Percentiles rank a stretch among this genome's conserved stretches.
Conservation (phyloP, 2,113 vertebrate genomes). For the Cyprinus carpio region DNA sequence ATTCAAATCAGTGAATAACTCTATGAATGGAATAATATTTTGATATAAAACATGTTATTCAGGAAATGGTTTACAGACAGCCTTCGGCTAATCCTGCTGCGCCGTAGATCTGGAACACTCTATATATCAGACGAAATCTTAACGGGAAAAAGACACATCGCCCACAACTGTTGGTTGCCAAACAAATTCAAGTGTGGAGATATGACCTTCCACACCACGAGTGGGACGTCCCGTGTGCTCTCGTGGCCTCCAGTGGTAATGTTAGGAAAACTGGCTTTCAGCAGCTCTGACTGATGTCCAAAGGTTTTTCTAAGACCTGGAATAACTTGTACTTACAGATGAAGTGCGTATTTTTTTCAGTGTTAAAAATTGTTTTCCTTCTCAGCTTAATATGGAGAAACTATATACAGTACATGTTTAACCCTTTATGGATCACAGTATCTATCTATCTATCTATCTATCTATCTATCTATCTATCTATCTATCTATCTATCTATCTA, state of each 20-base stretch:
- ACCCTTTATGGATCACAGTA: background rate
- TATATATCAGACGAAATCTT: conserved; percentile 66
- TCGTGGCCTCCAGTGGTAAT: conserved; percentile 51
- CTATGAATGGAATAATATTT: conserved; percentile 61
- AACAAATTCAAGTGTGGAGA: conserved; percentile 47
- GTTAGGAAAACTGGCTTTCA: conserved; percentile 46
- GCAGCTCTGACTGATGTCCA: background rate
- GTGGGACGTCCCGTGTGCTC: conserved; percentile 37
- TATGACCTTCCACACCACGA: conserved; percentile 41
- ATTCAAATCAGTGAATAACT: conserved; percentile 65
- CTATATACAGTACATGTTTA: background rate
- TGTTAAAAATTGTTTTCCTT: background rate
- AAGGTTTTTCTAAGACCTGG: background rate
- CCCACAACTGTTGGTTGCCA: conserved; percentile 44
- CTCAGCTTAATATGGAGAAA: background rate
- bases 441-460: no score
- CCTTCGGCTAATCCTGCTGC: conserved; percentile 58
- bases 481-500: no score
- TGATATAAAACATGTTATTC: conserved; percentile 67
- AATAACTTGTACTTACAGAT: background rate
- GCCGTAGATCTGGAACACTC: conserved; percentile 57
- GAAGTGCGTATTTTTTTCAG: background rate
- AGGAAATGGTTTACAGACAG: conserved; percentile 66
- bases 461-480: no score
- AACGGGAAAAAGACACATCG: conserved; percentile 54